Evolutionary conservation across 2,888 invertebrate genomes (phyloP).

Genomic region (Hemicrepidius hirtus): DNA sequence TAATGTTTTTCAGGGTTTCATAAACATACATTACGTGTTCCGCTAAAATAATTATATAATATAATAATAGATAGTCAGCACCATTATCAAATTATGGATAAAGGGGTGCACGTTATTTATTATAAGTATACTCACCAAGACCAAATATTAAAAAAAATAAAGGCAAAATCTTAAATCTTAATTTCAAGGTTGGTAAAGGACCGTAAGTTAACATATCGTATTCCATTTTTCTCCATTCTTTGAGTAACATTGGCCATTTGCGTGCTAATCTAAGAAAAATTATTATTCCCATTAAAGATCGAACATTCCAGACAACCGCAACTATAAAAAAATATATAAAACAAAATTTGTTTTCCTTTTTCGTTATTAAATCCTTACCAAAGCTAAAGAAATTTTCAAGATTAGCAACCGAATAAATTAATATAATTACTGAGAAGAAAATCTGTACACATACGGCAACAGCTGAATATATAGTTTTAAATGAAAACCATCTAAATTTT

Average conservation of each 20-base stretch:
- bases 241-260: slow-evolving; percentile 48
- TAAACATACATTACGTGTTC: not conserved
- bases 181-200: slow-evolving; percentile 21
- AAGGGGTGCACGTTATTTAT: too few species aligned
- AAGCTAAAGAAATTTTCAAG: slow-evolving; percentile 2
- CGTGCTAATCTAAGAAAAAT: slow-evolving; percentile 38
- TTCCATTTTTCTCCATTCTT: slow-evolving; percentile 50
- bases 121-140: slow-evolving; percentile 45
- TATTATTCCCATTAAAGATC: slow-evolving; percentile 29
- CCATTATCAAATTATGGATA: too few species aligned
- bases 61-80: not conserved
- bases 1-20: not conserved
- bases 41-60: not conserved
- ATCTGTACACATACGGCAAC: not conserved
- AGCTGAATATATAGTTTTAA: slow-evolving; percentile 16
- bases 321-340: slow-evolving; percentile 29
- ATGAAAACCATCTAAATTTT: slow-evolving; percentile 21
- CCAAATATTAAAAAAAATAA: slow-evolving; percentile 31
- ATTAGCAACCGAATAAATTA: not conserved
- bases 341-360: not conserved
- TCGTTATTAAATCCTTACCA: not conserved
- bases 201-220: slow-evolving; percentile 36
- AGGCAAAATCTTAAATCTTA: slow-evolving; percentile 32
- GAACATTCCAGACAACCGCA: slow-evolving; percentile 42
- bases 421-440: not conserved